Evolutionary conservation across 2,113 vertebrate genomes (phyloP).

Genomic region (Chloropsis cyanopogon): DNA sequence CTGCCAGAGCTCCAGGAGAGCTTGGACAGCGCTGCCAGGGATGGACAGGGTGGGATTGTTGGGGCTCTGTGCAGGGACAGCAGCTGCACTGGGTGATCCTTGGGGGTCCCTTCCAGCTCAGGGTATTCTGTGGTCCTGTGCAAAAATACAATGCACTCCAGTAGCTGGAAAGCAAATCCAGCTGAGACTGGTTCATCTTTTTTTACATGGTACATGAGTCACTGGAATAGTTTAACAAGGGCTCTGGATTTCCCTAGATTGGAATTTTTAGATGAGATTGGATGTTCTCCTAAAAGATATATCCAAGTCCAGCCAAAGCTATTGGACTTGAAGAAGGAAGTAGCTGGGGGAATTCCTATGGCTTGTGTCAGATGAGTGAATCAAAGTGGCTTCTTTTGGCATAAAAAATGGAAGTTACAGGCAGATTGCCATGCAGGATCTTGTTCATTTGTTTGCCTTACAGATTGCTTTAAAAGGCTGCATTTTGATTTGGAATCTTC

Average conservation of each 20-base stretch:
- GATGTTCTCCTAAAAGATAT: background rate
- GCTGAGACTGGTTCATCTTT: background rate
- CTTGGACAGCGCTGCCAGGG: background rate
- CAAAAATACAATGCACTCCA: background rate
- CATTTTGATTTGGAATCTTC: background rate
- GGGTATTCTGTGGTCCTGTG: background rate
- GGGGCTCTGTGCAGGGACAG: background rate
- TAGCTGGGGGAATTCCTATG: background rate
- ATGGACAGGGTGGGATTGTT: background rate
- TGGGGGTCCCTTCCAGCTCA: rapidly evolving
- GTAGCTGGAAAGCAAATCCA: background rate
- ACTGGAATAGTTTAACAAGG: background rate
- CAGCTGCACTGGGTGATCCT: rapidly evolving
- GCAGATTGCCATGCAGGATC: background rate
- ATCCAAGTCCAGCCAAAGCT: background rate
- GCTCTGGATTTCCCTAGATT: background rate
- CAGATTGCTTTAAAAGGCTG: background rate
- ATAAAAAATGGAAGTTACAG: background rate
- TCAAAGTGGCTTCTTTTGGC: background rate
- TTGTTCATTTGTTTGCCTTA: background rate
- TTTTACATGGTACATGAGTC: background rate
- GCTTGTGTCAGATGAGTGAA: background rate
- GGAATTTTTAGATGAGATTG: constrained; percentile 15
- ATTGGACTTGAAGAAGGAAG: constrained; percentile 6
- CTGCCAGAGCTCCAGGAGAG: background rate